A percentile compares a stretch with the other conserved stretches of the same genome.
Conservation (phyloP, 2,797 vertebrate genomes). For the Lutjanus argentimaculatus region DNA sequence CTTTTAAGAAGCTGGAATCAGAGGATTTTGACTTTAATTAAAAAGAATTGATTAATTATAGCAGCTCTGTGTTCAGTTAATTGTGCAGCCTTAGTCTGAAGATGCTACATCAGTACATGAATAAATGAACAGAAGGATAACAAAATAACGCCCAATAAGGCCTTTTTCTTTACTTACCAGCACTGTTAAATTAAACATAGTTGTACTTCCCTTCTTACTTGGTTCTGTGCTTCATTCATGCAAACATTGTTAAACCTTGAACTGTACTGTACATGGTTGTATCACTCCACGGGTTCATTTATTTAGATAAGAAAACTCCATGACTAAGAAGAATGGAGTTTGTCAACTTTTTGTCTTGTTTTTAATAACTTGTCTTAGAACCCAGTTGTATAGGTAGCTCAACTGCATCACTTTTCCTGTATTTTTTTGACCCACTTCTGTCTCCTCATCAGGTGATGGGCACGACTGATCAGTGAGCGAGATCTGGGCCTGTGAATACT, state of each 20-base stretch:
- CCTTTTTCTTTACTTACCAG: not conserved
- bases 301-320: not conserved
- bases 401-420: not conserved
- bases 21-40: no score
- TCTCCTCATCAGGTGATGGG: constrained; percentile 69
- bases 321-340: not conserved
- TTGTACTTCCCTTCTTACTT: not conserved
- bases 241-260: not conserved
- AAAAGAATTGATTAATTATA: no score
- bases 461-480: constrained; percentile 54
- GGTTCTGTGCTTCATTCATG: not conserved
- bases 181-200: not conserved
- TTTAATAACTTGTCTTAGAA: not conserved
- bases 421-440: not conserved
- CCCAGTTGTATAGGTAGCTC: not conserved
- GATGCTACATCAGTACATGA: not conserved
- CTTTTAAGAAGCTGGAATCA: no score
- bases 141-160: not conserved
- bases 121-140: not conserved
- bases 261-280: not conserved
- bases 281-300: no score
- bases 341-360: not conserved
- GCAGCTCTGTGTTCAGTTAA: no score
- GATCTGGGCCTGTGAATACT: constrained; percentile 30
- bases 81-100: not conserved